Percentiles rank a stretch among this genome's conserved stretches.
These are phyloP conservation scores for Hipposideros larvatus DNA, from an alignment of 2,797 vertebrate species.

Conservation along the genomic window DNA sequence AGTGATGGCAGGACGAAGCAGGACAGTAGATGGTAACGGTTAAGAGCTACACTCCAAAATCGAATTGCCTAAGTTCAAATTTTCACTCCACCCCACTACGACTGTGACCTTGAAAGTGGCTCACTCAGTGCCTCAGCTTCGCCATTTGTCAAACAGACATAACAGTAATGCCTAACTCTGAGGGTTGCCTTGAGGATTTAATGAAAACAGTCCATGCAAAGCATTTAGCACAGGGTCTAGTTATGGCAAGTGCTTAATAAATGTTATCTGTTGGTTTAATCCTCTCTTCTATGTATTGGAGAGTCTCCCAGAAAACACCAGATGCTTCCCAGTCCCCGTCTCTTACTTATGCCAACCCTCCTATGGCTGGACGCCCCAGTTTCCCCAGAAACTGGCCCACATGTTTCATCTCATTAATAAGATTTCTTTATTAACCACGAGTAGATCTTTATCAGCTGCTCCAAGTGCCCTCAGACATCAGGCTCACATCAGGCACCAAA, in stretches of 20 bases:
- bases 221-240: not conserved
- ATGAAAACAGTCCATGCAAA: not conserved
- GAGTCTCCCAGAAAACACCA: constrained; percentile 4
- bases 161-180: not conserved
- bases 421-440: not conserved
- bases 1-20: too few relatives aligned
- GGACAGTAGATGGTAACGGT: not conserved
- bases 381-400: not conserved
- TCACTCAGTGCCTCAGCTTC: not conserved
- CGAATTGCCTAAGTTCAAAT: not conserved
- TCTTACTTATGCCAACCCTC: not conserved
- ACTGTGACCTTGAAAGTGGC: not conserved
- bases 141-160: not conserved
- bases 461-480: not conserved
- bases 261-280: not conserved
- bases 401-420: not conserved
- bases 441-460: not conserved
- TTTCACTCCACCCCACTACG: not conserved
- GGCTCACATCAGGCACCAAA: not conserved
- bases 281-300: not conserved
- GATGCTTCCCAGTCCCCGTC: not conserved
- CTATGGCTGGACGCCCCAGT: not conserved
- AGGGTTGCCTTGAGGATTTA: not conserved
- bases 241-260: not conserved
- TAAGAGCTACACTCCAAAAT: not conserved